Evolutionary conservation across 2,888 invertebrate species (phyloP).

Genomic region (Eristalis intricaria): DNA sequence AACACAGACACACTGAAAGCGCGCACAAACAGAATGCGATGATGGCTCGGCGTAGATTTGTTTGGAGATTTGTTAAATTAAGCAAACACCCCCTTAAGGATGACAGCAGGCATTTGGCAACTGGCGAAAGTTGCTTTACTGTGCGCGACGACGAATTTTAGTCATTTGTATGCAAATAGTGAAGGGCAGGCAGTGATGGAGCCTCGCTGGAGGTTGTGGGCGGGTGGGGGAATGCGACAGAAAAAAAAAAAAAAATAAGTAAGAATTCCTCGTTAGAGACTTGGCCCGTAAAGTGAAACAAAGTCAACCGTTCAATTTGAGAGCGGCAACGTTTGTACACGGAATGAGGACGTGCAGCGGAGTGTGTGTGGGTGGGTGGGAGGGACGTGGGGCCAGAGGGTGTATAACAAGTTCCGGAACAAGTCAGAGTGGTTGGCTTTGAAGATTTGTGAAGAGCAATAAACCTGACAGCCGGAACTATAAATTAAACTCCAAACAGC

Average conservation of each 20-base stretch:
- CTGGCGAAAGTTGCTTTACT: conserved; percentile 25
- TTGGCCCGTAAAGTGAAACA: neutral
- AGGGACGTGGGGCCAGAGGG: neutral
- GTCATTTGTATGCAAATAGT: conserved; percentile 48
- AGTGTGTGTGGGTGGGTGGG: neutral
- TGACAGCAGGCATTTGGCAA: conserved; percentile 9
- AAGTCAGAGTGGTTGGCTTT: neutral
- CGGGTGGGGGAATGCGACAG: neutral
- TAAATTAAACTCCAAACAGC: conserved; percentile 8
- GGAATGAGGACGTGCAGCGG: neutral
- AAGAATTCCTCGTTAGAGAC: neutral
- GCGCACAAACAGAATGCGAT: neutral
- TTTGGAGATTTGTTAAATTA: conserved; percentile 59
- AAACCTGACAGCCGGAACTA: neutral
- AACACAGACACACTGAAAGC: neutral
- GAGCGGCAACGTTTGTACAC: neutral
- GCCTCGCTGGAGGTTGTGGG: too few relatives aligned
- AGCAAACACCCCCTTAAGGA: conserved; percentile 35
- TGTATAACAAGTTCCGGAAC: neutral
- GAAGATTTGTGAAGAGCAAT: neutral
- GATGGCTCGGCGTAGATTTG: conserved; percentile 33
- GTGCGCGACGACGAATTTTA: conserved; percentile 18
- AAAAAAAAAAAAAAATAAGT: neutral
- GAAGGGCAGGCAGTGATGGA: neutral
- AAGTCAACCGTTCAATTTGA: neutral